A percentile compares a stretch with the other conserved stretches of the same genome.
phyloP scores from a whole-genome alignment of 2,113 vertebrate genomes.

The Zingel zingel region DNA sequence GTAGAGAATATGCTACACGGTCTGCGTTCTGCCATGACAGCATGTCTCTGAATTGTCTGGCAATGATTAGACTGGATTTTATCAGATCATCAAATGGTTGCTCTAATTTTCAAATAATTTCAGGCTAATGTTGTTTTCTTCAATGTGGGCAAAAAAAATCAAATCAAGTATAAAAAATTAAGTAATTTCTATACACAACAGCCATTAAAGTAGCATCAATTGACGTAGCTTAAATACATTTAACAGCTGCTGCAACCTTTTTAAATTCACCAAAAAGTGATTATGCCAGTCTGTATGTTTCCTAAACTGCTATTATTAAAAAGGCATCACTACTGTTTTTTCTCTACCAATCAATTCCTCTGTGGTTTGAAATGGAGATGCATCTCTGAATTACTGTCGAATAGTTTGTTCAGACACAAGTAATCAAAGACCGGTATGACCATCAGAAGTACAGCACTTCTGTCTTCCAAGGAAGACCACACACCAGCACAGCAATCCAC shows the following conservation, averaged over 20 bases:
- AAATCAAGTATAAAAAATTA: background rate
- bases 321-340: background rate
- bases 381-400: background rate
- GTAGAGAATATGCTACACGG: conserved; percentile 39
- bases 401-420: background rate
- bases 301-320: background rate
- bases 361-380: background rate
- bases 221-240: background rate
- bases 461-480: background rate
- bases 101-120: conserved; percentile 27
- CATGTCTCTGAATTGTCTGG: conserved; percentile 49
- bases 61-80: conserved; percentile 35
- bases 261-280: background rate
- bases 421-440: background rate
- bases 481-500: background rate
- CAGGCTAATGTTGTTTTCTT: conserved; percentile 16
- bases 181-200: background rate
- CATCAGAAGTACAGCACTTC: background rate
- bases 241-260: background rate
- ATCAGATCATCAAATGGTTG: conserved; percentile 37
- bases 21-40: conserved; percentile 43
- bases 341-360: background rate
- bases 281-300: background rate
- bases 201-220: background rate
- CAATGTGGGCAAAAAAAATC: background rate